Base-by-base conservation (phyloP, 2,797 vertebrate genomes). In the Sebastiscus tertius region DNA sequence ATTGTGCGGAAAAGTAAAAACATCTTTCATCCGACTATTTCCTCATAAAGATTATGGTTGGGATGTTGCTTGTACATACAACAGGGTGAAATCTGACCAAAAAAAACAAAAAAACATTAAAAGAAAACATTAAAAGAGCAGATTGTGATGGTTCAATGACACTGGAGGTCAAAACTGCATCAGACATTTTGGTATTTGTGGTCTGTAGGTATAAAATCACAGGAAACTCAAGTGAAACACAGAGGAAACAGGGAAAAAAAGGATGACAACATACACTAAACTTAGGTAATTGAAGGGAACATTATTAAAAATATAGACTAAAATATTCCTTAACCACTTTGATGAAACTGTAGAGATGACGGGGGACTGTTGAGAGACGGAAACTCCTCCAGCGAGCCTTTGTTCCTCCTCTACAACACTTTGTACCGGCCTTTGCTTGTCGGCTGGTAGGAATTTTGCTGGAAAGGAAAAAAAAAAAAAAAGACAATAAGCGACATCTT, bases 391-490 rank as follows among this genome's bases (percentile, higher is more conserved):
- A 8, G 29, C 0, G 20, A 58, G 27, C 39, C 29, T 33, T 1
- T 14, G 8, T 11, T 68, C 62, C 33, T 63, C 77, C 84, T 94
- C 95, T 97, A 99, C 92, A 99, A 92, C 88, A 99, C 99, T 95
- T 99, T 99, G 96, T 99, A 99, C 85, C 99, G 96, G 94, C 98
- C 97, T 96, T 99, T 99, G 96, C 97, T 99, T 75, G 98, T 98
- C n/a, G 98, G 99, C 94, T 99, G 98, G 95, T 99, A 99, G 10
- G 98, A 99, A 92, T 99, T 99, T 99, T 99, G 98, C 99, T 99
- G 92, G 4, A 93, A 94, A 24, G 29, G 14, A 64, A 12, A 31
- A 63, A 31, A 46, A 24, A 24, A 63, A 69, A 34, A 34, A 34
- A 36, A 71, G 5, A 49, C 2, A 72, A 24, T 90, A 12, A 83